Evolutionary conservation across 23 tunicate species (phyloP).

Genomic region (Clavelina lepadiformis): DNA sequence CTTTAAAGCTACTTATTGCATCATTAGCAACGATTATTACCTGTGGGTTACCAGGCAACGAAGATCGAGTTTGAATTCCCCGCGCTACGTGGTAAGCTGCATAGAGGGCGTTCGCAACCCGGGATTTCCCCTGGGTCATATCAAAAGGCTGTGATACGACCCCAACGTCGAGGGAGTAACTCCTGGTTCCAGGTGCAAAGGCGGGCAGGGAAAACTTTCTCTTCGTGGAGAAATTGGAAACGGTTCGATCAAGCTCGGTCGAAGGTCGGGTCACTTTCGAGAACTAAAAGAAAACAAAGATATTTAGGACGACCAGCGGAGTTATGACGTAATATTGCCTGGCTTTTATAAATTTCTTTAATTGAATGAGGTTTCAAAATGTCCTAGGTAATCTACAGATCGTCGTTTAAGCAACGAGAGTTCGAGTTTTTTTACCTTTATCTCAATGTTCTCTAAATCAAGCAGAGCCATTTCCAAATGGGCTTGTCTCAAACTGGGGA

Average conservation of each 20-base stretch:
- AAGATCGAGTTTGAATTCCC: conserved; percentile 32
- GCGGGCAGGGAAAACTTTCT: not conserved
- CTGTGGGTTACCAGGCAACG: conserved; percentile 68
- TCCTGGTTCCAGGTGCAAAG: conserved; percentile 2
- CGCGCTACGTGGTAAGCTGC: conserved; percentile 42
- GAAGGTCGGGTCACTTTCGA: not conserved
- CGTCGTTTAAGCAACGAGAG: no score
- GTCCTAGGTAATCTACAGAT: no score
- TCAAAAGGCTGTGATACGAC: conserved; percentile 55
- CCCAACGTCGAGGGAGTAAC: conserved; percentile 48
- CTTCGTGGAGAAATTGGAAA: conserved; percentile 20
- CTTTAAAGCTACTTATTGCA: no score
- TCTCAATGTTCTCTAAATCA: conserved; percentile 25
- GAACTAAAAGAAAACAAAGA: not conserved
- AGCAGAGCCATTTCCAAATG: conserved; percentile 36
- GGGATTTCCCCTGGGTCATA: conserved; percentile 27
- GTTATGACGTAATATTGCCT: no score
- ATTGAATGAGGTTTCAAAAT: no score
- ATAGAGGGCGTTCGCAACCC: conserved; percentile 43
- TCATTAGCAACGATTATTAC: no score
- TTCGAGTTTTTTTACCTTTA: conserved; percentile 19
- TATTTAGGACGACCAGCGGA: no score
- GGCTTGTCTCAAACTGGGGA: conserved; percentile 34
- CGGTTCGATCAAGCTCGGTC: conserved; percentile 18
- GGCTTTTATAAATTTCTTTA: no score